Conservation (phyloP, 1,140 invertebrate genomes). For the Tenebrio molitor region DNA sequence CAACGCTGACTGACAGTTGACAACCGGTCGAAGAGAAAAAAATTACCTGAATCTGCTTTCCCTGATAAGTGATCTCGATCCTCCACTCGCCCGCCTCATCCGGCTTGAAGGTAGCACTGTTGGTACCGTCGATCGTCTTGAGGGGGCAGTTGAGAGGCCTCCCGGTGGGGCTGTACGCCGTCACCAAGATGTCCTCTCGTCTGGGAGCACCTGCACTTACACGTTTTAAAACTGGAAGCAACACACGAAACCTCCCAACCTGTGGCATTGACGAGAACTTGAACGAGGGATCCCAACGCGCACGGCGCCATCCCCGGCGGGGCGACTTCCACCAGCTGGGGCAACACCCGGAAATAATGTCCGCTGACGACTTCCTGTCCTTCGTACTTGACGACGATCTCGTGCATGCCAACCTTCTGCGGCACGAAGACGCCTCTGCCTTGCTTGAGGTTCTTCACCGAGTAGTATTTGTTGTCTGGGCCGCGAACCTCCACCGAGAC, state of each 20-base stretch:
- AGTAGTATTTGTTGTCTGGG: constrained; percentile 73
- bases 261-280: constrained; percentile 93
- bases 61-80: constrained; percentile 95
- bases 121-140: constrained; percentile 82
- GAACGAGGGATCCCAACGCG: constrained; percentile 92
- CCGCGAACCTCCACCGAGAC: constrained; percentile 82
- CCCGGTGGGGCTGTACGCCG: constrained; percentile 90
- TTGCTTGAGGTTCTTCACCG: constrained; percentile 77
- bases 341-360: constrained; percentile 89
- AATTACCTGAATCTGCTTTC: constrained; percentile 87
- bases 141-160: constrained; percentile 82
- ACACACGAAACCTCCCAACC: no score
- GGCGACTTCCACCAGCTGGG: constrained; percentile 86
- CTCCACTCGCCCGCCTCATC: constrained; percentile 98
- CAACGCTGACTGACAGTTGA: no score
- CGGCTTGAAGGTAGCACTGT: constrained; percentile 95
- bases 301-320: constrained; percentile 95
- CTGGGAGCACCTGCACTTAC: constrained; percentile 83
- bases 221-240: no score
- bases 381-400: constrained; percentile 76
- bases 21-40: no score
- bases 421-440: constrained; percentile 89
- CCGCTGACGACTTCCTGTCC: constrained; percentile 70
- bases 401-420: constrained; percentile 93
- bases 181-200: constrained; percentile 87